A percentile compares a stretch with the other conserved stretches of the same genome.
These are phyloP conservation scores for Amiota mariae DNA, from an alignment of 2,888 invertebrate species.

Conservation along the genomic window DNA sequence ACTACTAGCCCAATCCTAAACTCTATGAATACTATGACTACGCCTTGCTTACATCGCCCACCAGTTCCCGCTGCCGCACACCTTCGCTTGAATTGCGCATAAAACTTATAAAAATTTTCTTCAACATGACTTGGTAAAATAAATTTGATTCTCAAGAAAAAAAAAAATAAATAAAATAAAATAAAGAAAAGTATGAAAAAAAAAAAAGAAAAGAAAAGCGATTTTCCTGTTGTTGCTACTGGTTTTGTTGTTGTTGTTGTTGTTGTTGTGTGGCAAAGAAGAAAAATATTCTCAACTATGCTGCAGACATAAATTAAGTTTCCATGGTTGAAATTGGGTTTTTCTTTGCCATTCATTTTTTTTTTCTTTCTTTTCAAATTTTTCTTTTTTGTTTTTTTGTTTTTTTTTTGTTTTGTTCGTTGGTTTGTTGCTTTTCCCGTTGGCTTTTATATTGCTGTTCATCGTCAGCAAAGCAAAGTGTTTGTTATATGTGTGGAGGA, in stretches of 20 bases:
- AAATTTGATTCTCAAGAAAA: constrained; percentile 72
- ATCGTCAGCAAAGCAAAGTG: constrained; percentile 28
- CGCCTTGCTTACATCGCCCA: constrained; percentile 25
- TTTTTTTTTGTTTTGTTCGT: constrained; percentile 30
- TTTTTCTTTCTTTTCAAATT: constrained; percentile 36
- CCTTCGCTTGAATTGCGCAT: constrained; percentile 59
- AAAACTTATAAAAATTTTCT: constrained; percentile 72
- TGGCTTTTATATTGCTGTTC: constrained; percentile 61
- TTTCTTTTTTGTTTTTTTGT: constrained; percentile 46
- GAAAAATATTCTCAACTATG: constrained; percentile 72
- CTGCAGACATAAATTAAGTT: constrained; percentile 74
- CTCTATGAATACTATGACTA: constrained; percentile 41
- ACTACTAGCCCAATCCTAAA: constrained; percentile 31
- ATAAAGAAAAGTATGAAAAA: constrained; percentile 46
- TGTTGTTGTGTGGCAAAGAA: constrained; percentile 43
- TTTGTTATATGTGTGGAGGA: constrained; percentile 43
- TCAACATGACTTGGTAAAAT: constrained; percentile 72
- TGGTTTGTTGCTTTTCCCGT: constrained; percentile 57
- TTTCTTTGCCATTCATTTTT: background rate
- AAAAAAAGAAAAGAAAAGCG: constrained; percentile 46
- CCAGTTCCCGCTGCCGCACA: constrained; percentile 35
- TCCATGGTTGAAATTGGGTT: constrained; percentile 73
- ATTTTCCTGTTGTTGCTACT: background rate
- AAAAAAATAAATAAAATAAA: too few species aligned
- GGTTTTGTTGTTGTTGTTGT: background rate